Percentiles rank a stretch among this genome's conserved stretches.
phyloP scores from a whole-genome alignment of 2,888 invertebrate genomes.

The Ceramica pisi region DNA sequence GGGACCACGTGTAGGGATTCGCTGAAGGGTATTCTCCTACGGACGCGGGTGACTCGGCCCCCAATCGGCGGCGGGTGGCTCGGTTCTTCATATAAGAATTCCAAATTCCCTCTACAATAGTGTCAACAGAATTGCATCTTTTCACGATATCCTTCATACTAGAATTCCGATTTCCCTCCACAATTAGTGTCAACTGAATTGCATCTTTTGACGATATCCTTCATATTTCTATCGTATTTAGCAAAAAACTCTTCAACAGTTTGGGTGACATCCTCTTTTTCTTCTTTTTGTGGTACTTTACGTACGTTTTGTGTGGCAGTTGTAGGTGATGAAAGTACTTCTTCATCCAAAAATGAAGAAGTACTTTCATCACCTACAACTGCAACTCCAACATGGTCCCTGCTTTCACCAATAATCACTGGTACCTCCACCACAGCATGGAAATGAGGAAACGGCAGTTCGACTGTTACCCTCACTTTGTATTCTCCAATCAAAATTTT shows the following conservation, averaged over 20 bases:
- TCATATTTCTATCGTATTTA: slow-evolving; percentile 3
- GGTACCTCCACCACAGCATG: slow-evolving; percentile 65
- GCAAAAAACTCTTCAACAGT: background rate
- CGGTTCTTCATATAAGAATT: too few relatives aligned
- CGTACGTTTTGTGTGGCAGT: too few relatives aligned
- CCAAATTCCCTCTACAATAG: too few relatives aligned
- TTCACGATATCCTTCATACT: background rate
- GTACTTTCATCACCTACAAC: background rate
- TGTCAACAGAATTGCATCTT: background rate
- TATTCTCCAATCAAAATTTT: slow-evolving; percentile 64
- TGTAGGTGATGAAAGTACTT: too few relatives aligned
- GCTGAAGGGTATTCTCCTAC: too few relatives aligned
- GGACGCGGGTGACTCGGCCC: too few relatives aligned
- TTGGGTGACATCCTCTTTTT: background rate
- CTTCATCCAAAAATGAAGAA: too few relatives aligned
- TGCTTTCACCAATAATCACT: slow-evolving; percentile 65
- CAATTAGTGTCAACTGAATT: background rate
- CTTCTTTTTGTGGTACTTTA: too few relatives aligned
- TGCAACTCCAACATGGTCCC: background rate
- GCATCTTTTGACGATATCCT: background rate
- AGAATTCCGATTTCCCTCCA: too few relatives aligned
- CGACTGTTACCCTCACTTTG: slow-evolving; percentile 61
- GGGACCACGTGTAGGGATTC: too few relatives aligned
- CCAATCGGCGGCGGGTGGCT: too few relatives aligned
- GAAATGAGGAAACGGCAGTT: slow-evolving; percentile 66